Evolutionary conservation across 2,113 vertebrate species (phyloP), one percentile per base, ranked within the genome.

Genomic region (Propithecus coquereli): DNA sequence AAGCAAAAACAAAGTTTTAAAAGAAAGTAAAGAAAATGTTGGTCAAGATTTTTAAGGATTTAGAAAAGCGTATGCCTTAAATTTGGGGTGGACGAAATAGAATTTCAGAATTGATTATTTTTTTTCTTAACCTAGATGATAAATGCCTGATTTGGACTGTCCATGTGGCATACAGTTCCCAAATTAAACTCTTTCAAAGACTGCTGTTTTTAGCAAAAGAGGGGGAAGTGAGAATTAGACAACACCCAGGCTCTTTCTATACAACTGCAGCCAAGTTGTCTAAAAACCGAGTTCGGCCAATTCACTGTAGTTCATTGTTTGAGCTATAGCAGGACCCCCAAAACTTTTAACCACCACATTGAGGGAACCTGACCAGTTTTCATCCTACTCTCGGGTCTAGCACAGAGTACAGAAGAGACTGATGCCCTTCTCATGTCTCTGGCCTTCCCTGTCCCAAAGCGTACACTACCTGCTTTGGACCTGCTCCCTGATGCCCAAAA

Each of bases 181-280:
- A 97, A 96, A 96, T 98, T 97, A 97, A 97, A 94, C 52, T 96
- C 95, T 93, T 97, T 92, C 93, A 96, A 93, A 95, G 80, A 71
- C 17, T 93, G 89, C 80, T 34, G 3, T 85, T 95, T 97, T 97
- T 97, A 97, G 97, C 87, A 95, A 95, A 95, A 95, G 97, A 97
- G 96, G 96, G 65, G 97, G 97, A 98, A 95, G 96, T 96, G 97
- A 97, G 94, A 98, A 96, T 91, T 57, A 94, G 94, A 87, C 83
- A 97, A 91, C 93, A 97, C 70, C 82, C 91, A 32, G 82, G 74
- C 87, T 96, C 76, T 81, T 90, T 97, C 87, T 89, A 76, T 66
- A 71, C 73, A 95, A 66, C 59, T 47, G 32, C 52, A 91, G 95
- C 74, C 97, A 97, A 96, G 57, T 54, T 45, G 88, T 87, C 91